These are phyloP conservation scores for Pogoniulus pusillus DNA, from an alignment of 2,797 vertebrate species.

Conservation along the genomic window DNA sequence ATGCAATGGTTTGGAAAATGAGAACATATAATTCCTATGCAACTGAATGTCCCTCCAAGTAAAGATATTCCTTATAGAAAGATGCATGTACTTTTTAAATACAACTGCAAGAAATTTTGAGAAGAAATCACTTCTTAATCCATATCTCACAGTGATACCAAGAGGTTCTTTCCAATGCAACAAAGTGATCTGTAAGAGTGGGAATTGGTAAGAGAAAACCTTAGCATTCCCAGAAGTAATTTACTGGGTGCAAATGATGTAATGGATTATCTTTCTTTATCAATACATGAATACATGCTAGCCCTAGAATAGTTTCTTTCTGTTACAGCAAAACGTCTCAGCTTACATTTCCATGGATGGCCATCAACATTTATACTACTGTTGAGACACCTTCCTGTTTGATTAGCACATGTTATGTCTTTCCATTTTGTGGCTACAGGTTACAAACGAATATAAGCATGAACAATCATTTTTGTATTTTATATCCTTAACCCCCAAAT, in stretches of 20 bases:
- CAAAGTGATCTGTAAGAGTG: neutral
- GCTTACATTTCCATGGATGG: neutral
- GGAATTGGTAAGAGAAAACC: neutral
- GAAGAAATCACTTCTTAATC: neutral
- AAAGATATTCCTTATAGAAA: neutral
- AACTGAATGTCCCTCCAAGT: neutral
- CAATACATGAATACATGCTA: neutral
- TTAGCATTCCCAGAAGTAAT: neutral
- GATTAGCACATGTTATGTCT: neutral
- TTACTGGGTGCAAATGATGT: neutral
- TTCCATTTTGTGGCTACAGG: neutral
- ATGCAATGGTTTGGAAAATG: neutral
- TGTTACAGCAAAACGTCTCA: neutral
- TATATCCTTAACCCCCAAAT: neutral
- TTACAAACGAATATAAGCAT: neutral
- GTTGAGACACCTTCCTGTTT: neutral
- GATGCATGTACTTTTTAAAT: fast-evolving
- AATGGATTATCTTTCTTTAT: neutral
- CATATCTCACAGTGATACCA: neutral
- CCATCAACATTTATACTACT: neutral
- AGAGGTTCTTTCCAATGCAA: neutral
- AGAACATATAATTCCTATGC: neutral
- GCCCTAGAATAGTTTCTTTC: neutral
- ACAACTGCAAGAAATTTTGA: neutral
- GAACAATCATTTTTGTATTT: neutral